Percentiles rank a stretch among this genome's conserved stretches.
These are phyloP conservation scores for Mesorhabditis sp. DNA, from an alignment of 2,888 invertebrate species.

Conservation along the genomic window DNA sequence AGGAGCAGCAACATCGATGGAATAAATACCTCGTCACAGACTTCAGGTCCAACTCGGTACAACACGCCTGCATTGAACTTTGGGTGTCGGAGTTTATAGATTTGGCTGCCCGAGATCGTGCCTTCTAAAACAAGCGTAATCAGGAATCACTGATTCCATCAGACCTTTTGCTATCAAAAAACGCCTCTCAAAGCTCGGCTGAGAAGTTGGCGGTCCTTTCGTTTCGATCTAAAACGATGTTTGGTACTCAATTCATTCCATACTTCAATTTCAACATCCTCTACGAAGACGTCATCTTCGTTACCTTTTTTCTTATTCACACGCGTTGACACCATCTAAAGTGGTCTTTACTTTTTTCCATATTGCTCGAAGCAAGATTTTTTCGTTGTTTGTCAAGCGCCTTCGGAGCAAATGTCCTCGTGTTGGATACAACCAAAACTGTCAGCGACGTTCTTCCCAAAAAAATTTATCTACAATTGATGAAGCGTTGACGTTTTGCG, in stretches of 20 bases:
- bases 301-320: slow-evolving; percentile 19
- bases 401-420: no score
- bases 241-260: background rate
- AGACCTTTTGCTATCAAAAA: slow-evolving; percentile 24
- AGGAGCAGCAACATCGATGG: background rate
- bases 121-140: slow-evolving; percentile 12
- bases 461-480: no score
- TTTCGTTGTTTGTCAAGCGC: no score
- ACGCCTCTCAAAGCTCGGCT: slow-evolving; percentile 18
- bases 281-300: slow-evolving; percentile 18
- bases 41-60: slow-evolving; percentile 20
- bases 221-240: slow-evolving; percentile 11
- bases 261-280: background rate
- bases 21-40: slow-evolving; percentile 30
- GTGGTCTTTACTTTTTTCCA: no score
- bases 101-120: slow-evolving; percentile 15
- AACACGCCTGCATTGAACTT: slow-evolving; percentile 18
- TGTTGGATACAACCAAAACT: no score
- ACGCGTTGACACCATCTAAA: slow-evolving; percentile 5
- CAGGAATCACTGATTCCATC: background rate
- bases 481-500: no score
- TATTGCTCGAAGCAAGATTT: no score
- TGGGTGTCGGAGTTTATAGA: slow-evolving; percentile 22
- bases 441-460: no score
- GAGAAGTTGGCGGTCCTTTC: slow-evolving; percentile 18